Base-by-base conservation (phyloP, 2,888 invertebrate species). In the Polia nebulosa region DNA sequence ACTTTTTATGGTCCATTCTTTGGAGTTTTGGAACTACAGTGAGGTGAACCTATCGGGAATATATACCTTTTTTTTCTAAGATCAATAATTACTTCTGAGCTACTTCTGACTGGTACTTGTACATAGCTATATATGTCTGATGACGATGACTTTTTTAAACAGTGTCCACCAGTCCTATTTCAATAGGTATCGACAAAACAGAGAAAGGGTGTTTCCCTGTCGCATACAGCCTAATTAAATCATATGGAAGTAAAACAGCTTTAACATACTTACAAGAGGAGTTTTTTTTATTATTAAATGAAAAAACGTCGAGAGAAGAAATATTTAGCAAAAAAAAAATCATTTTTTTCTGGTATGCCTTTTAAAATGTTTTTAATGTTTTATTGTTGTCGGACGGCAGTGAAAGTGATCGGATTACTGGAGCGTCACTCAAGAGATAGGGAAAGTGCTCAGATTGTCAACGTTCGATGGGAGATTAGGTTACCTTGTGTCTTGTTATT, bases 321-420 rank as follows among this genome's bases (percentile, higher is more conserved):
- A 41, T n/a, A n/a, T 41, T n/a, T 8, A 41, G 17, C 39, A 41
- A 41, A 41, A 39, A 41, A 9, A 22, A 56, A 63, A 15, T 9
- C 1, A 45, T 27, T 53, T 72, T 60, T 1, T 49, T 29, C 4
- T 3, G 4, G 11, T 25, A 25, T 47, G 20, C 13, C 17, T 44
- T 44, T 44, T 58, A 47, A 20, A 60, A 49, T 44, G 32, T 66
- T 66, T 71, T 61, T 47, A 20, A 51, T 45, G 39, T 47, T 59
- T 61, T 69, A 68, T 64, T 78, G 69, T 74, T 58, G 44, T 51
- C 17, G 36, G 1, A 11, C 45, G 22, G 20, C 62, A 84, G 87
- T 81, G 88, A 88, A 88, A 88, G 88, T 84, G 36, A 70, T 79
- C 68, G 64, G 75, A 71, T 71, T 75, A 78, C 25, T 82, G 78